Evolutionary conservation across 2,888 invertebrate genomes (phyloP).

Genomic region (Sminthurinus aureus): DNA sequence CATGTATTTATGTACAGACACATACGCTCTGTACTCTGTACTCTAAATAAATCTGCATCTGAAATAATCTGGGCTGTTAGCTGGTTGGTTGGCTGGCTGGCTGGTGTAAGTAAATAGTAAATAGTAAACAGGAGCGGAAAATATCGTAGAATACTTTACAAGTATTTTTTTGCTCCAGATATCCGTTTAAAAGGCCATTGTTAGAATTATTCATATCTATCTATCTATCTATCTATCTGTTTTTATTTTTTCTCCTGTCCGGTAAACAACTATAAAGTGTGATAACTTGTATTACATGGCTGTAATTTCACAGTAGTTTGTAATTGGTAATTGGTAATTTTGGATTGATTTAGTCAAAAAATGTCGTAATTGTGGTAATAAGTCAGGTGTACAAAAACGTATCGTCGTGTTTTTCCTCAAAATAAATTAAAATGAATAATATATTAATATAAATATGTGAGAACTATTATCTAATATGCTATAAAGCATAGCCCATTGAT

Average conservation of each 20-base stretch:
- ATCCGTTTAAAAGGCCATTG: not conserved
- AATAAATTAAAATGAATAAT: no score
- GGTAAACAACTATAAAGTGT: not conserved
- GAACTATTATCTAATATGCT: not conserved
- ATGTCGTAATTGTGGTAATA: no score
- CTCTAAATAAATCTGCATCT: not conserved
- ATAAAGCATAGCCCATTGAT: not conserved
- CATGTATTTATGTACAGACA: not conserved
- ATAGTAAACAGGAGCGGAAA: conserved; percentile 5
- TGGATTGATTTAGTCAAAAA: no score
- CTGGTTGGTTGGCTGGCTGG: not conserved
- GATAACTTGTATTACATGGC: no score
- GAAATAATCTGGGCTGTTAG: not conserved
- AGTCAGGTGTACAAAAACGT: no score
- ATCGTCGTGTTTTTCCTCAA: no score
- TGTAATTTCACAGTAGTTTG: no score
- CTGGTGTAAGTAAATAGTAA: not conserved
- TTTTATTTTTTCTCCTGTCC: not conserved
- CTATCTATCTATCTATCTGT: not conserved
- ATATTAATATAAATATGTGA: no score
- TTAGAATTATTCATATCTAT: not conserved
- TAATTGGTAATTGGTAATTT: no score
- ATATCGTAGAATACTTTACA: not conserved
- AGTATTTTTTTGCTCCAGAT: not conserved
- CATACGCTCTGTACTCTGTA: no score